Evolutionary conservation across 2,888 invertebrate species (phyloP).

Genomic region (Acleris cristana): DNA sequence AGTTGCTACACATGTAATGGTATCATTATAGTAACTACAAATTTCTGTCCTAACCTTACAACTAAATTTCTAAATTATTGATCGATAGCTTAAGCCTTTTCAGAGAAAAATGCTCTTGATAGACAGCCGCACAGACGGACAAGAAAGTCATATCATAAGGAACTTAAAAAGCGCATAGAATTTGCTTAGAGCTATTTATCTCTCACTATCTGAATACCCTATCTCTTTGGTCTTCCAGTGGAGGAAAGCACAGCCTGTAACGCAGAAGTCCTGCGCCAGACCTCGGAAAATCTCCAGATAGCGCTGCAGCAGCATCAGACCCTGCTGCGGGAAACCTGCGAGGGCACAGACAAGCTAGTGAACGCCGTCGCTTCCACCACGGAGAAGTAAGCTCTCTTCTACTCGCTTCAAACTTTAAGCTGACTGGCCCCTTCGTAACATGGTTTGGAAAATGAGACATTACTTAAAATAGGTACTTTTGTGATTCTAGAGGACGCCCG

Average conservation of each 20-base stretch:
- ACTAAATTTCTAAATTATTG: too few species aligned
- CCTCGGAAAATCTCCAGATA: slow-evolving; percentile 18
- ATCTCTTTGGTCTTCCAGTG: slow-evolving; percentile 21
- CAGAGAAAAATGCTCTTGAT: neutral
- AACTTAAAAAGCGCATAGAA: neutral
- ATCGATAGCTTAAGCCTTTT: neutral
- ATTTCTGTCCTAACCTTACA: too few species aligned
- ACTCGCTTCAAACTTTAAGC: neutral
- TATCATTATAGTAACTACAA: too few species aligned
- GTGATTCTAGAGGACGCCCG: too few species aligned
- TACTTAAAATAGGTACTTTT: too few species aligned
- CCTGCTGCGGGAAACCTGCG: slow-evolving; percentile 18
- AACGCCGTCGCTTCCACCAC: slow-evolving; percentile 21
- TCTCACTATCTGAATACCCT: too few species aligned
- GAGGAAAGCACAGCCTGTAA: slow-evolving; percentile 27
- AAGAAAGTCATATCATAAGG: neutral
- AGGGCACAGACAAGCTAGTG: slow-evolving; percentile 1
- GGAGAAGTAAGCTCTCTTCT: slow-evolving; percentile 21
- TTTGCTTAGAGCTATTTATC: too few species aligned
- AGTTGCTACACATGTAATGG: too few species aligned
- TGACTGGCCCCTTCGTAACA: neutral
- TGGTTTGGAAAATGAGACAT: too few species aligned
- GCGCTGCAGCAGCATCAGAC: slow-evolving; percentile 31
- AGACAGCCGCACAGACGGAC: neutral
- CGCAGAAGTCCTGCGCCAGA: slow-evolving; percentile 23